These are phyloP conservation scores for Trachythela sp. DNA, from an alignment of 64 coral and sea anemone genomes.

Conservation along the genomic window DNA sequence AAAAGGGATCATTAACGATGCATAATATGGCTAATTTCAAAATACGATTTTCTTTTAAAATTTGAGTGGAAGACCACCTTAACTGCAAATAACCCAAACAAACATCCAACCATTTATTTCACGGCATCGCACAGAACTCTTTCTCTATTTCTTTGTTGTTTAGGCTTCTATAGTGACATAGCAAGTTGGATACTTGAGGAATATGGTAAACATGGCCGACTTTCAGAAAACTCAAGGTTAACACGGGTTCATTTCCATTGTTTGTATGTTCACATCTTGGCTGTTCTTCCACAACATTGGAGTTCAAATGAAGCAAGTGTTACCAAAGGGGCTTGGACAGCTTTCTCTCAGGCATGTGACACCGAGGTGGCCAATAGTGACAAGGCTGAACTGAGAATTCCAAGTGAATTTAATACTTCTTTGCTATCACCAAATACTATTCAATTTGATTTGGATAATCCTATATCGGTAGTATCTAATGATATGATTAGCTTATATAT, in stretches of 20 bases:
- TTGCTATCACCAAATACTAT: not conserved
- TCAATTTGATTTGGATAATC: not conserved
- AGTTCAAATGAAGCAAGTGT: not conserved
- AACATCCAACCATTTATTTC: no score
- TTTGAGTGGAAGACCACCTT: no score
- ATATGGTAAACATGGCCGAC: not conserved
- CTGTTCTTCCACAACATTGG: not conserved
- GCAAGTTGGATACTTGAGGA: conserved; percentile 3
- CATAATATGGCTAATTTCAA: no score
- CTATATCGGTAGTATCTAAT: not conserved
- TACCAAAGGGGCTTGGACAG: not conserved
- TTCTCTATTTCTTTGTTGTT: not conserved
- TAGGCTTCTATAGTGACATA: conserved; percentile 4
- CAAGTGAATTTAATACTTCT: not conserved
- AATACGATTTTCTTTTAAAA: no score
- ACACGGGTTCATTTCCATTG: conserved; percentile 1
- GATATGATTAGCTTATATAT: not conserved
- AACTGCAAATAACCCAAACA: no score
- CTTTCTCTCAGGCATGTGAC: conserved; percentile 9
- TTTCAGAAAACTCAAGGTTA: not conserved
- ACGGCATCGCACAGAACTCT: no score
- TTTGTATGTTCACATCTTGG: not conserved
- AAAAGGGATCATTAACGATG: no score
- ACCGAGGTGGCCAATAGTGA: not conserved
- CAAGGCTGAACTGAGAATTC: conserved; percentile 1